Evolutionary conservation across 2,797 vertebrate species (phyloP).

Genomic region (Peromyscus melanophrys): DNA sequence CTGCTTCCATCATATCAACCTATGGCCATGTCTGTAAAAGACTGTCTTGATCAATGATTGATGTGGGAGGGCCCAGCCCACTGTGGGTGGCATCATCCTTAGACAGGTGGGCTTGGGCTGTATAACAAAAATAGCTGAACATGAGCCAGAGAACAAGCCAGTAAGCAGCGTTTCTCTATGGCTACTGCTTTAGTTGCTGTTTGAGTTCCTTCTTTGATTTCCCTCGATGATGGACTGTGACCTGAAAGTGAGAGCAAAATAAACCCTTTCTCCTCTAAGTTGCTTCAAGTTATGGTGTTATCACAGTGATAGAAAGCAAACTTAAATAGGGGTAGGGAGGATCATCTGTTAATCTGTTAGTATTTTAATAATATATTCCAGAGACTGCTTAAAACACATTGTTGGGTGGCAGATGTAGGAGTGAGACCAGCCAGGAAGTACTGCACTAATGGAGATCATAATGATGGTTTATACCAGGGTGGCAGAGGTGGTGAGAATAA

Average conservation of each 20-base stretch:
- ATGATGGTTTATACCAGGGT: not conserved
- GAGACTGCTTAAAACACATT: not conserved
- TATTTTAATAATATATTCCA: not conserved
- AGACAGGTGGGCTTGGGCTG: not conserved
- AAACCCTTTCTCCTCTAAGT: not conserved
- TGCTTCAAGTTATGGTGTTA: not conserved
- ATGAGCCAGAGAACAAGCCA: not conserved
- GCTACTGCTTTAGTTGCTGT: not conserved
- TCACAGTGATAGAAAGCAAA: not conserved
- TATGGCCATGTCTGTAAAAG: not conserved
- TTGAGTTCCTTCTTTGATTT: not conserved
- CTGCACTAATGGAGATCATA: fast-evolving
- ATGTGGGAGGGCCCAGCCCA: not conserved
- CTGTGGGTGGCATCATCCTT: not conserved
- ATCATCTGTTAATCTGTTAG: too few relatives aligned
- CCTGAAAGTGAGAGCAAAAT: not conserved
- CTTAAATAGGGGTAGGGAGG: not conserved
- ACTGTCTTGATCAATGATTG: not conserved
- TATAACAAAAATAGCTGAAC: not conserved
- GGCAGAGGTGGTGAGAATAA: not conserved
- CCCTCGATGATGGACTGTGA: not conserved
- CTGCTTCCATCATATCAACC: not conserved
- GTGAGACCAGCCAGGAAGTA: not conserved
- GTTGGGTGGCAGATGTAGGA: not conserved
- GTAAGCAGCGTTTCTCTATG: not conserved